Conservation (phyloP, 1,140 invertebrate genomes). For the Lasaia peninsularis region DNA sequence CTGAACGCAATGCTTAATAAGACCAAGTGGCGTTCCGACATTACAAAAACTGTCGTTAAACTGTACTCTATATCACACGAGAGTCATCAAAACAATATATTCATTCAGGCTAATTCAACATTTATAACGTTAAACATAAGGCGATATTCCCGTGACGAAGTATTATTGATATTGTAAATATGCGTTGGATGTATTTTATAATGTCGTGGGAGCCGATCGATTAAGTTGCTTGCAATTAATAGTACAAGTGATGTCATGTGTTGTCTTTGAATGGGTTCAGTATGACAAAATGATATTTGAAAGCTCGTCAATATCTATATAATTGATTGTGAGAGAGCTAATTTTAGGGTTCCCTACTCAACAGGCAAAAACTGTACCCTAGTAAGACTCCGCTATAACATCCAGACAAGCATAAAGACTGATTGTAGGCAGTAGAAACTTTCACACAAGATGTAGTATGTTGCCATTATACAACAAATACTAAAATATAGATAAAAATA, state of each 20-base stretch:
- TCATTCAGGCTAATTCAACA: conserved; percentile 8
- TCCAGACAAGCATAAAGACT: too few relatives aligned
- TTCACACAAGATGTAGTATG: too few relatives aligned
- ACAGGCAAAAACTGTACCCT: too few relatives aligned
- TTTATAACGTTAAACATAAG: conserved; percentile 6
- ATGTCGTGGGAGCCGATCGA: conserved; percentile 63
- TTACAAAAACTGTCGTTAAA: conserved; percentile 59
- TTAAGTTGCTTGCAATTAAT: conserved; percentile 54
- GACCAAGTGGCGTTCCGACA: conserved; percentile 57
- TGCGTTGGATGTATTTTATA: conserved; percentile 25
- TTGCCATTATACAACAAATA: too few relatives aligned
- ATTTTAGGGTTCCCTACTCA: too few relatives aligned
- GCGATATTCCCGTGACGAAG: conserved; percentile 14
- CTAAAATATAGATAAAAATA: too few relatives aligned
- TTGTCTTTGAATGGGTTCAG: conserved; percentile 21
- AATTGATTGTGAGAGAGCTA: not conserved
- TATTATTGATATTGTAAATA: conserved; percentile 10
- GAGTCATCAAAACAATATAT: conserved; percentile 13
- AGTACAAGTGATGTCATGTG: conserved; percentile 62
- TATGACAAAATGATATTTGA: conserved; percentile 20
- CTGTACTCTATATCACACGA: conserved; percentile 26
- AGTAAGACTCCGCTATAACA: too few relatives aligned
- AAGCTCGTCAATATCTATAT: not conserved
- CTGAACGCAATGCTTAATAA: conserved; percentile 52
- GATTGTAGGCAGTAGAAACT: too few relatives aligned